Base-by-base conservation (phyloP, 2,888 invertebrate species). In the Aphrophora alni region DNA sequence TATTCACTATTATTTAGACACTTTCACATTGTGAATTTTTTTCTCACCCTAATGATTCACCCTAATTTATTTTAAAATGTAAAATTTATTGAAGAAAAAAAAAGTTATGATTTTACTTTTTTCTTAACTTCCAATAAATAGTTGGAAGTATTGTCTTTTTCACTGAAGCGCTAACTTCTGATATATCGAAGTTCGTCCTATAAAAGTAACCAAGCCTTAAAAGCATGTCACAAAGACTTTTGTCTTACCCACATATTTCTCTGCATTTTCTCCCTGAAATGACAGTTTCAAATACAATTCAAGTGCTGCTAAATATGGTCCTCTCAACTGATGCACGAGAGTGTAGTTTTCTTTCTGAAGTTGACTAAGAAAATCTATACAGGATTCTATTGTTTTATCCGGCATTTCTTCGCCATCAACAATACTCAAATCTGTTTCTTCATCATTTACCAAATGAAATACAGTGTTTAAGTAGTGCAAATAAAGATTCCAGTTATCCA, bases 301-400 rank as follows among this genome's bases (percentile, higher is more conserved):
- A 83, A 98, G 89, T 38, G 94, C 91, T 5, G 97, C 97, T 85
- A 98, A 90, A 88, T 94, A 95, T 0, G 97, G 97, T 0, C 96
- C 97, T 82, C 97, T 89, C 33, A 93, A 89, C 38, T 76, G 82
- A 82, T 81, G 82, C 0, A 70, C 72, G 21, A 80, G 72, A 1
- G 72, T 72, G 28, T 77, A 59, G 77, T 84, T 83, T 69, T 83
- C 76, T 21, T 80, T 77, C 76, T 84, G 82, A 77, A 88, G 86
- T 70, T 87, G 86, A 77, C 87, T 86, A n/a, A 89, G 85, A 85
- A 89, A 89, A 59, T 87, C 84, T 38, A 87, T 84, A 81, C 89
- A 88, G 77, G 88, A 87, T 38, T 87, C 84, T 12, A 88, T 86
- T 24, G 86, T 86, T 84, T 86, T 85, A 82, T 87, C 87, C n/a